Evolutionary conservation across 1,140 invertebrate species (phyloP), one percentile per base, ranked within the genome.

Genomic region (Ostrea denselamellosa): DNA sequence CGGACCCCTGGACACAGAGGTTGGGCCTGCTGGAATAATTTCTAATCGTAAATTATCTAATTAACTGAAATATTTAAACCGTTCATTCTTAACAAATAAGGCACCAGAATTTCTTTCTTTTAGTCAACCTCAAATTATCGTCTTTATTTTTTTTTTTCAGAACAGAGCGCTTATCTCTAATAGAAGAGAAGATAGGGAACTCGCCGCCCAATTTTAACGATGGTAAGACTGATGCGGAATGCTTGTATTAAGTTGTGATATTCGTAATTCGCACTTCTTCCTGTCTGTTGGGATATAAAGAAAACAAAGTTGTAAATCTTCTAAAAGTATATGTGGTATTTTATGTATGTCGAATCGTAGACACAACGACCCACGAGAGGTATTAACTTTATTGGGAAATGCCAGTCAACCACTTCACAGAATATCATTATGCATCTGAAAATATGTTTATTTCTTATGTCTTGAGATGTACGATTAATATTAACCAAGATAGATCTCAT

Each of bases 171-270:
- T 5, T 77, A n/a, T n/a, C 65, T 8, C 54, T 86, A 52, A 81
- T 86, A n/a, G 85, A 86, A 68, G 52, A 86, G 71, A 54, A 86
- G 77, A 71, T 86, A 25, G 85, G 85, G 19, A 81, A 86, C 25
- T 77, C 85, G 4, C 85, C 85, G 8, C 85, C 85, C 44, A 86
- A 86, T 58, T 86, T 86, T 81, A 86, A 86, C 44, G 85, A 86
- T 53, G 85, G 85, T 86, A 86, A 86, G 71, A 83, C n/a, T 53
- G 28, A 83, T 19, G 7, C 8, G 9, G 34, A 81, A 10, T 22
- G 22, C 34, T 44, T 83, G 28, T 71, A 17, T 56, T 56, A 56
- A 56, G 14, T 56, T 62, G 14, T 62, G 17, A n/a, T 17, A 62
- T 62, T 62, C 17, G 17, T 62, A 62, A n/a, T 62, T n/a, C n/a